These are phyloP conservation scores for Hippocampus abdominalis DNA, from an alignment of 2,113 vertebrate genomes.

Conservation along the genomic window DNA sequence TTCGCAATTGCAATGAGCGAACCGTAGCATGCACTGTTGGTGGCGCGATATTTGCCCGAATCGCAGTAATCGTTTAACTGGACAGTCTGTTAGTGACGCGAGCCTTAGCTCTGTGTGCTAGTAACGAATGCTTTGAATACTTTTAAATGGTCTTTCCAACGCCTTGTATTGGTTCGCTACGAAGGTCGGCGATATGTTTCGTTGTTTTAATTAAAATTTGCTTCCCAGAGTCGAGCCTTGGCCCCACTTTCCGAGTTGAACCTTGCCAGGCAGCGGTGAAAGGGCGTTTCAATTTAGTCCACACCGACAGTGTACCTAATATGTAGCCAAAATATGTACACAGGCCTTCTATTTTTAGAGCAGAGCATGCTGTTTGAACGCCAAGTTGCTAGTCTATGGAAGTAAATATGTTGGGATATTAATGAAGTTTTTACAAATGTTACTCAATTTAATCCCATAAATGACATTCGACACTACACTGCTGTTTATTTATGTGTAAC, in stretches of 20 bases:
- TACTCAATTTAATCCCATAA: neutral
- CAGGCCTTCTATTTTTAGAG: slow-evolving; percentile 66
- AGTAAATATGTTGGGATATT: slow-evolving; percentile 30
- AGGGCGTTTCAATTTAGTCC: slow-evolving; percentile 36
- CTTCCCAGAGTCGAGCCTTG: neutral
- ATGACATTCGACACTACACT: neutral
- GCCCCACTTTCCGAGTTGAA: neutral
- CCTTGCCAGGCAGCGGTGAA: slow-evolving; percentile 3
- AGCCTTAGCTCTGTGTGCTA: slow-evolving; percentile 18
- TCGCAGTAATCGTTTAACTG: slow-evolving; percentile 18
- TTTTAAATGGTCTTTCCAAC: neutral
- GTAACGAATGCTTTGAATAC: slow-evolving; percentile 22
- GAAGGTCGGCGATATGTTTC: slow-evolving; percentile 26
- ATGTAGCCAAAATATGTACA: slow-evolving; percentile 48
- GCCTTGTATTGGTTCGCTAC: slow-evolving; percentile 8
- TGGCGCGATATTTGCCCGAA: neutral
- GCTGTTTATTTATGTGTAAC: neutral
- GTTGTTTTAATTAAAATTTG: neutral
- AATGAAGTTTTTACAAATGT: neutral
- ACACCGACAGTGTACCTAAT: slow-evolving; percentile 40
- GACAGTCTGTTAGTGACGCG: slow-evolving; percentile 19
- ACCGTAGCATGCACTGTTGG: neutral
- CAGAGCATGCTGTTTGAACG: slow-evolving; percentile 33
- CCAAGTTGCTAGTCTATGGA: slow-evolving; percentile 44
- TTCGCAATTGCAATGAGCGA: neutral